Conservation (phyloP, 2,888 invertebrate genomes). For the Myopa testacea region DNA sequence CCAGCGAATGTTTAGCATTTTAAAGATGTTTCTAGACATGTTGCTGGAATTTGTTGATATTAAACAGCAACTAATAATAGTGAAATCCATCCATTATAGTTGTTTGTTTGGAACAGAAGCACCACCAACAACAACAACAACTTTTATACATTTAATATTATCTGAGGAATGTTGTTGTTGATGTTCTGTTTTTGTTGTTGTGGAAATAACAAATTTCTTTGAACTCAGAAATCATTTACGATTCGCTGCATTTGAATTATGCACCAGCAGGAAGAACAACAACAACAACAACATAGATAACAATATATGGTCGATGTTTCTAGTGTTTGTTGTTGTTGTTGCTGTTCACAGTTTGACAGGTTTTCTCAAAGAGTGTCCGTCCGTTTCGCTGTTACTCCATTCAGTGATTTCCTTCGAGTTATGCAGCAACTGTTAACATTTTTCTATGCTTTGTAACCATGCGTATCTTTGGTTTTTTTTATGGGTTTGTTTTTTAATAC, state of each 20-base stretch:
- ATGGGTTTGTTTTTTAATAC: slow-evolving; percentile 1
- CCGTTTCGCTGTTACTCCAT: slow-evolving; percentile 47
- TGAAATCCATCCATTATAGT: background rate
- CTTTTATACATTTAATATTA: background rate
- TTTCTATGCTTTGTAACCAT: slow-evolving; percentile 30
- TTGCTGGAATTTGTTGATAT: slow-evolving; percentile 26
- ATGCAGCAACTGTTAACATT: background rate
- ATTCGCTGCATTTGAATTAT: slow-evolving; percentile 49
- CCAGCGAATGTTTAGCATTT: slow-evolving; percentile 4
- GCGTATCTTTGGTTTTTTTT: slow-evolving; percentile 29
- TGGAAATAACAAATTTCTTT: background rate
- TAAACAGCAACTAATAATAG: background rate
- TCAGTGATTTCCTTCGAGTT: slow-evolving; percentile 9
- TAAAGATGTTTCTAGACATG: slow-evolving; percentile 1
- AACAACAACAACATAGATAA: slow-evolving; percentile 38
- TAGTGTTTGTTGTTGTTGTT: slow-evolving; percentile 6
- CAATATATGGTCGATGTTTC: slow-evolving; percentile 25
- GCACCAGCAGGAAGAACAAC: background rate
- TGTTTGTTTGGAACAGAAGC: background rate
- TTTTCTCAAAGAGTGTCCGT: slow-evolving; percentile 44
- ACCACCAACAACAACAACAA: background rate
- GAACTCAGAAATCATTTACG: slow-evolving; percentile 50
- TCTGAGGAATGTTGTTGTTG: slow-evolving; percentile 7
- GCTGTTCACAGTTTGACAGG: slow-evolving; percentile 51
- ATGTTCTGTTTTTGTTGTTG: background rate